Evolutionary conservation across 2,113 vertebrate species (phyloP).

Genomic region (Trichechus manatus): DNA sequence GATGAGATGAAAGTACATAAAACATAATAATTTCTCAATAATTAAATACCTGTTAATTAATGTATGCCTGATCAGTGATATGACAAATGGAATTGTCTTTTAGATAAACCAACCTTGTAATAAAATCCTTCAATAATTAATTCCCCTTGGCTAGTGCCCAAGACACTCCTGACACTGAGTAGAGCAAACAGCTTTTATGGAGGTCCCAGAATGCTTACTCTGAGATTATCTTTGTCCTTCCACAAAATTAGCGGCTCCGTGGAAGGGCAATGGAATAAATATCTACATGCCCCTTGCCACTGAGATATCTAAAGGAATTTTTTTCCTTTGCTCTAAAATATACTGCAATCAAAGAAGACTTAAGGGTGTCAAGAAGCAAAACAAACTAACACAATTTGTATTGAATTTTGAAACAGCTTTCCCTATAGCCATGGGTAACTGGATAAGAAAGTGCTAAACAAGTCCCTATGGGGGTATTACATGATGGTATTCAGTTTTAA

Average conservation of each 20-base stretch:
- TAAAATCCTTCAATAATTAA: slow-evolving; percentile 73
- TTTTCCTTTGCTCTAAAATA: slow-evolving; percentile 72
- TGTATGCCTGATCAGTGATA: neutral
- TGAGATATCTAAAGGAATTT: slow-evolving; percentile 59
- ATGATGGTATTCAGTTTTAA: slow-evolving; percentile 71
- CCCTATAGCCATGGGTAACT: slow-evolving; percentile 68
- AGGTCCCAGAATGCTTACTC: slow-evolving; percentile 20
- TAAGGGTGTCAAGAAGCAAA: slow-evolving; percentile 77
- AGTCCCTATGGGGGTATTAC: slow-evolving; percentile 77
- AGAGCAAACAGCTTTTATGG: slow-evolving; percentile 30
- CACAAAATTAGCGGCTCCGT: slow-evolving; percentile 57
- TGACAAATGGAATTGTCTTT: slow-evolving; percentile 38
- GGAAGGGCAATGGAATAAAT: slow-evolving; percentile 46
- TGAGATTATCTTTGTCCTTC: slow-evolving; percentile 51
- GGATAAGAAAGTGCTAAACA: slow-evolving; percentile 75
- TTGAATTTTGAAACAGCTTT: slow-evolving; percentile 62
- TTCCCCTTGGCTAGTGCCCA: slow-evolving; percentile 34
- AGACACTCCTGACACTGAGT: slow-evolving; percentile 35
- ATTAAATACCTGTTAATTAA: slow-evolving; percentile 62
- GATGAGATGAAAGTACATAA: slow-evolving; percentile 43
- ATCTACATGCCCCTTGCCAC: slow-evolving; percentile 55
- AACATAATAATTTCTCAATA: slow-evolving; percentile 44
- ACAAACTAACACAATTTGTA: slow-evolving; percentile 81
- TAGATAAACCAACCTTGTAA: slow-evolving; percentile 54
- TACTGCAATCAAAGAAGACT: slow-evolving; percentile 79